phyloP scores from a whole-genome alignment of 2,797 vertebrate genomes.

The Champsocephalus esox region DNA sequence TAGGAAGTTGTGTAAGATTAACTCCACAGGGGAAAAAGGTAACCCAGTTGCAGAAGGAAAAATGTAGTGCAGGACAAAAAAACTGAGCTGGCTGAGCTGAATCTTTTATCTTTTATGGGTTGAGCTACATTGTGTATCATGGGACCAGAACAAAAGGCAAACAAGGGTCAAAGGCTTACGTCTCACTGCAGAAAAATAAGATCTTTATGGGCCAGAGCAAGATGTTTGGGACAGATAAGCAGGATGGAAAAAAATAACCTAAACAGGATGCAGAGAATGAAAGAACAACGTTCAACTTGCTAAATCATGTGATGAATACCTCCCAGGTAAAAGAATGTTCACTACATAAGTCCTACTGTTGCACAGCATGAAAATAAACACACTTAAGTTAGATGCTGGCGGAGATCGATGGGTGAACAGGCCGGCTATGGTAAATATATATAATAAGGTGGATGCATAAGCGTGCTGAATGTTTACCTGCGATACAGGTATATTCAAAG shows the following conservation, averaged over 20 bases:
- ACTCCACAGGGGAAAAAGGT: conserved; percentile 12
- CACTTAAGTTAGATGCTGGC: conserved; percentile 44
- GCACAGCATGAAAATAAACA: conserved; percentile 39
- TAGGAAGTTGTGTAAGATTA: conserved; percentile 7
- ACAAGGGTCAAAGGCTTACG: not conserved
- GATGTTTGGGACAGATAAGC: conserved; percentile 10
- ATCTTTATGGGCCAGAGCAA: conserved; percentile 15
- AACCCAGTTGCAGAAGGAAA: not conserved
- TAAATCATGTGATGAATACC: conserved; percentile 21
- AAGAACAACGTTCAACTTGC: not conserved
- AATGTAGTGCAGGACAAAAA: conserved; percentile 20
- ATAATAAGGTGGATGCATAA: conserved; percentile 43
- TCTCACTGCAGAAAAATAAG: conserved; percentile 1
- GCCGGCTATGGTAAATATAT: conserved; percentile 37
- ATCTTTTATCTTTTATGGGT: conserved; percentile 19
- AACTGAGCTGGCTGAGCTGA: not conserved
- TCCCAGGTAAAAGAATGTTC: conserved; percentile 42
- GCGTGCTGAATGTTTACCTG: conserved; percentile 71
- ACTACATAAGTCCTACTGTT: conserved; percentile 28
- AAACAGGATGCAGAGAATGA: not conserved
- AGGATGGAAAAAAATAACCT: not conserved
- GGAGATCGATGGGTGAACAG: conserved; percentile 39
- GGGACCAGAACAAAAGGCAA: conserved; percentile 21
- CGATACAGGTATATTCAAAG: conserved; percentile 69
- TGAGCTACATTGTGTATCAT: not conserved